Percentiles rank a stretch among this genome's conserved stretches.
phyloP scores from a whole-genome alignment of 2,797 vertebrate genomes.

The Alectoris magna region DNA sequence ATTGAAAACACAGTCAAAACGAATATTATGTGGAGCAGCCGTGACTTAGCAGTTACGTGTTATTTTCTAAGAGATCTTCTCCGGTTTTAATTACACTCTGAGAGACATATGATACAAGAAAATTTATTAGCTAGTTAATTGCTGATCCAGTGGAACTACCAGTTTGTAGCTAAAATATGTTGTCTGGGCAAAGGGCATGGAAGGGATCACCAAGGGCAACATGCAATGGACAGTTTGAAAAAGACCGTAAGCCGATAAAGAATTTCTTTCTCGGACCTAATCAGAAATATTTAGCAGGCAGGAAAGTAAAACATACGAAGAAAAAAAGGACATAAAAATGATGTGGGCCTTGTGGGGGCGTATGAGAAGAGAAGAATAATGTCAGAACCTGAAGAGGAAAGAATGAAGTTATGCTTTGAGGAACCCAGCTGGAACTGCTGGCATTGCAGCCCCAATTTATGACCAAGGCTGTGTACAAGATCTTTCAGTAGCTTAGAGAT shows the following conservation, averaged over 20 bases:
- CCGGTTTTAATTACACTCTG: neutral
- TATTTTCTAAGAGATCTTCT: neutral
- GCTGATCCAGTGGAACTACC: conserved; percentile 2
- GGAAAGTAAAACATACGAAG: neutral
- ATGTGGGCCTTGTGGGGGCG: neutral
- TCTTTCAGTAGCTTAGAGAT: neutral
- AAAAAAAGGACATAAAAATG: neutral
- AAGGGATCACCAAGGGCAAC: neutral
- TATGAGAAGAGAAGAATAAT: neutral
- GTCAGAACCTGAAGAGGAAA: neutral
- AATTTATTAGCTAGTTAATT: neutral
- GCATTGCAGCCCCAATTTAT: neutral
- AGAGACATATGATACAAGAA: neutral
- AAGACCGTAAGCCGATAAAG: neutral
- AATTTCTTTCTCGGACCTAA: neutral
- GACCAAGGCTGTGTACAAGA: neutral
- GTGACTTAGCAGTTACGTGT: neutral
- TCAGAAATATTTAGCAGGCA: neutral
- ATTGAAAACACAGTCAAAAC: neutral
- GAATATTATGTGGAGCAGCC: neutral
- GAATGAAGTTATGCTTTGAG: conserved; percentile 14
- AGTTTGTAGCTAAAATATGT: neutral
- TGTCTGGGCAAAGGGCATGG: neutral
- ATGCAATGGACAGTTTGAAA: neutral
- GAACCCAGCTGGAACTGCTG: neutral